Conservation (phyloP, 2,113 vertebrate species). For the Podilymbus podiceps region DNA sequence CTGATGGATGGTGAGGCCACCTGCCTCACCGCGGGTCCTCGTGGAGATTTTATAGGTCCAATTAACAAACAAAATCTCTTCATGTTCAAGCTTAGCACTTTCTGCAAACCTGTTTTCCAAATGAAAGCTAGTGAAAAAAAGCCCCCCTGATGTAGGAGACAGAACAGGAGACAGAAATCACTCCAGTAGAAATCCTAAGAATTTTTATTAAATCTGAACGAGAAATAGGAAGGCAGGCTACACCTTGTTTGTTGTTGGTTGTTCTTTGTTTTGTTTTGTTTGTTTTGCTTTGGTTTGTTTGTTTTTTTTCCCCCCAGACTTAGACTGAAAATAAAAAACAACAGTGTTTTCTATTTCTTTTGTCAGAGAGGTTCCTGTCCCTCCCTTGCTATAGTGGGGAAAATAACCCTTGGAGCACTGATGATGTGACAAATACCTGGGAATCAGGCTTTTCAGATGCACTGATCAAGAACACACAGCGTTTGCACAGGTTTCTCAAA, state of each 20-base stretch:
- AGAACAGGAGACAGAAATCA: not conserved
- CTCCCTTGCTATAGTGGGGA: not conserved
- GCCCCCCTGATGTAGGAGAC: not conserved
- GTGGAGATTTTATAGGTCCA: not conserved
- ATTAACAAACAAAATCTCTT: not conserved
- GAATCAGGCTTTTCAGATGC: not conserved
- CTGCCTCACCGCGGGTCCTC: rapidly evolving
- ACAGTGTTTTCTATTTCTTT: not conserved
- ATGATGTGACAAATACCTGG: not conserved
- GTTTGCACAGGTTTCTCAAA: not conserved
- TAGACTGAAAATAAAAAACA: not conserved
- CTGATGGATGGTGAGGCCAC: not conserved
- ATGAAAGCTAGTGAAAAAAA: not conserved
- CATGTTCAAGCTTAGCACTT: not conserved
- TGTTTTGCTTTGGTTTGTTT: too few species aligned
- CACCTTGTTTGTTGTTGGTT: too few species aligned
- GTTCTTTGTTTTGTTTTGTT: too few species aligned
- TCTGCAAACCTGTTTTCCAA: not conserved
- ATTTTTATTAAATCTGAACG: not conserved
- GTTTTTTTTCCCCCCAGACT: not conserved
- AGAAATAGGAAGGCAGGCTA: not conserved
- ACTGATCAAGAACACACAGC: not conserved
- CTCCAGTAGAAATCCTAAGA: not conserved
- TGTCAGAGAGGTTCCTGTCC: not conserved
- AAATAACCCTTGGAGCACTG: not conserved